Evolutionary conservation across 1,140 invertebrate genomes (phyloP).

Genomic region (Bombus confusus): DNA sequence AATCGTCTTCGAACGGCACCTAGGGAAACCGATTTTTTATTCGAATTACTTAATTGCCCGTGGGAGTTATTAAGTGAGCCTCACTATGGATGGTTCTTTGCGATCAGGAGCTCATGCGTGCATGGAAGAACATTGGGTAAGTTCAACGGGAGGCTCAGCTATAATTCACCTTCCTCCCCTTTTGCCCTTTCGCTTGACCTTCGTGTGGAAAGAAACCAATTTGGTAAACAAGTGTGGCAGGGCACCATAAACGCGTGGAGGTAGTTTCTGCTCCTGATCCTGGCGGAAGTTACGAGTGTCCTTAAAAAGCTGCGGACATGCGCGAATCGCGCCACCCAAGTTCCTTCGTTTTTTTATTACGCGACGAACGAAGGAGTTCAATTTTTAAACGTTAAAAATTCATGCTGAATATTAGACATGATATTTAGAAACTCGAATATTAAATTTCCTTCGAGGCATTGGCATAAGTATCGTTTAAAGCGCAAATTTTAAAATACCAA

Average conservation of each 20-base stretch:
- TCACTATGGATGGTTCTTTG: neutral
- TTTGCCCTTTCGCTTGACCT: neutral
- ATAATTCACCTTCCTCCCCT: neutral
- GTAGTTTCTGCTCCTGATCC: constrained; percentile 8
- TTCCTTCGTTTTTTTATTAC: neutral
- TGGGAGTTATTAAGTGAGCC: neutral
- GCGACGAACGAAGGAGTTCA: neutral
- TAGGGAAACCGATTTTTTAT: too few species aligned
- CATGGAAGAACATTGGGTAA: neutral
- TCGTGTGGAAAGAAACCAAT: constrained; percentile 48
- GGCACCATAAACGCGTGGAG: constrained; percentile 38
- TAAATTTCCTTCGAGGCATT: too few species aligned
- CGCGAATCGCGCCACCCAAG: neutral
- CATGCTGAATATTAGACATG: too few species aligned
- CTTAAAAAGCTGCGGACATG: neutral
- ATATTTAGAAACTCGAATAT: too few species aligned
- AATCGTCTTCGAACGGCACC: too few species aligned
- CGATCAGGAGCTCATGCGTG: constrained; percentile 2
- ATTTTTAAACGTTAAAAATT: too few species aligned
- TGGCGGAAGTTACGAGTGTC: neutral
- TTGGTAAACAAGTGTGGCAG: constrained; percentile 60
- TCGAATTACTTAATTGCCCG: too few species aligned
- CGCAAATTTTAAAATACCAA: too few species aligned
- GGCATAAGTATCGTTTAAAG: too few species aligned
- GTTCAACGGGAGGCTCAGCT: neutral